phyloP scores from a whole-genome alignment of 2,888 invertebrate species.

The Parnassius smintheus region DNA sequence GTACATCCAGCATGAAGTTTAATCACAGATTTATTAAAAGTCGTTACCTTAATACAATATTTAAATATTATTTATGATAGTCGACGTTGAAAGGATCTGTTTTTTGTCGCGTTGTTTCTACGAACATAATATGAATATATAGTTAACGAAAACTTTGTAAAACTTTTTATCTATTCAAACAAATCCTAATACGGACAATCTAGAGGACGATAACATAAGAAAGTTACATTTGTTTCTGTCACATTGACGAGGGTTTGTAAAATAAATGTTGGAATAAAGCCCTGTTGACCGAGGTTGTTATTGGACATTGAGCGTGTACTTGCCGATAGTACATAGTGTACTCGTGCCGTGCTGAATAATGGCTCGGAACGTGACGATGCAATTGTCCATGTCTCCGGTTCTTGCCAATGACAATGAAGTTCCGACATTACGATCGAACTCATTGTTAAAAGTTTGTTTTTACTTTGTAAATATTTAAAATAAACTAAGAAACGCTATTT shows the following conservation, averaged over 20 bases:
- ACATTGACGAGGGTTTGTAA: conserved; percentile 26
- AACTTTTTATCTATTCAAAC: conserved; percentile 18
- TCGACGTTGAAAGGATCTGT: not conserved
- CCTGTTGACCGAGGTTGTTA: conserved; percentile 13
- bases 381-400: conserved; percentile 9
- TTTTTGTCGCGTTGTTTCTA: conserved; percentile 8
- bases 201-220: conserved; percentile 20
- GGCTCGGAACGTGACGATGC: not conserved
- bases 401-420: conserved; percentile 6
- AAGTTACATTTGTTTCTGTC: conserved; percentile 21
- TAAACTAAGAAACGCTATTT: too few species aligned
- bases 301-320: conserved; percentile 11
- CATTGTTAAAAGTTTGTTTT: not conserved
- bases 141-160: conserved; percentile 7
- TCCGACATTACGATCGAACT: not conserved
- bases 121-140: not conserved
- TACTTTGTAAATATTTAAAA: too few species aligned
- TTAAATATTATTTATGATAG: not conserved
- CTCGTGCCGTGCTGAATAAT: not conserved
- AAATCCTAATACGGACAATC: conserved; percentile 14
- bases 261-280: conserved; percentile 23
- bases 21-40: too few species aligned
- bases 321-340: conserved; percentile 5
- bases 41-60: too few species aligned
- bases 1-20: too few species aligned